These are phyloP conservation scores for Chrysomela aeneicollis DNA, from an alignment of 2,888 invertebrate genomes.

Conservation along the genomic window DNA sequence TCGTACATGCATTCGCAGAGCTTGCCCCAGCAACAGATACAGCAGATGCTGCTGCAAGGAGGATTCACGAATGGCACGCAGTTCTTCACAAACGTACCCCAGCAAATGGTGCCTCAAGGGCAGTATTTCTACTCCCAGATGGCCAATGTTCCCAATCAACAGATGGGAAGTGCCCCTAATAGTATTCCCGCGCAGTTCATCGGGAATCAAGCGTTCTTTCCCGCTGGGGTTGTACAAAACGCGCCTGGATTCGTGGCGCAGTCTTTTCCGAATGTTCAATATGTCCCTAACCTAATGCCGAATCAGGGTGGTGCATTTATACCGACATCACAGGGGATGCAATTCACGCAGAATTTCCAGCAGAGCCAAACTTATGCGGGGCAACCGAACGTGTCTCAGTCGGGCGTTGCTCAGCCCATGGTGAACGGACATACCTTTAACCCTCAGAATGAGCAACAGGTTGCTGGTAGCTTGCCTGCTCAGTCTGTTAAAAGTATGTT, in stretches of 20 bases:
- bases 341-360: slow-evolving; percentile 54
- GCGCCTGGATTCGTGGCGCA: slow-evolving; percentile 48
- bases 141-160: slow-evolving; percentile 55
- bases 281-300: slow-evolving; percentile 57
- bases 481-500: slow-evolving; percentile 56
- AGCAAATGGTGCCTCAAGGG: slow-evolving; percentile 45
- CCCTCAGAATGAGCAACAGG: slow-evolving; percentile 47
- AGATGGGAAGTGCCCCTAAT: slow-evolving; percentile 53
- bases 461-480: slow-evolving; percentile 52
- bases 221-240: slow-evolving; percentile 52
- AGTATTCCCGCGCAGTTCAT: slow-evolving; percentile 57
- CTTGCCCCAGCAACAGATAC: slow-evolving; percentile 62
- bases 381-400: slow-evolving; percentile 51
- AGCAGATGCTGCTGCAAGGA: slow-evolving; percentile 60
- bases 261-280: slow-evolving; percentile 56
- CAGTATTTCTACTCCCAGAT: slow-evolving; percentile 41
- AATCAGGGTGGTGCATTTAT: slow-evolving; percentile 59
- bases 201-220: slow-evolving; percentile 53
- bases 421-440: slow-evolving; percentile 58
- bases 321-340: slow-evolving; percentile 57
- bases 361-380: slow-evolving; percentile 59
- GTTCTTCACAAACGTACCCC: slow-evolving; percentile 55
- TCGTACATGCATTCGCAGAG: slow-evolving; percentile 60
- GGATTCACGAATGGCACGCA: slow-evolving; percentile 54
- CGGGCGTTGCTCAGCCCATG: slow-evolving; percentile 51